These are phyloP conservation scores for Centropus bengalensis DNA, from an alignment of 2,113 vertebrate genomes.

Conservation along the genomic window DNA sequence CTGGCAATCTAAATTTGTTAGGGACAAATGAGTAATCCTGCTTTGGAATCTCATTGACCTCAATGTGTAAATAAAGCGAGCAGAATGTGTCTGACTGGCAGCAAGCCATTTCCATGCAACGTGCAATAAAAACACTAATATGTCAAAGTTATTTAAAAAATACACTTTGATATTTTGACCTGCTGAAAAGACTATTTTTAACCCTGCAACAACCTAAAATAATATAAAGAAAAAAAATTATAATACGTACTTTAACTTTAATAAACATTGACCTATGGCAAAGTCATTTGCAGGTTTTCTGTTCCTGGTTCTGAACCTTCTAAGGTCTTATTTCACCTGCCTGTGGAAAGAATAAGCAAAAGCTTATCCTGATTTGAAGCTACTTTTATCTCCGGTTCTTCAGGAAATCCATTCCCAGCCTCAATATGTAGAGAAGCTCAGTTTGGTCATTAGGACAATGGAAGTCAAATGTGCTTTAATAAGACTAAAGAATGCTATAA, in stretches of 20 bases:
- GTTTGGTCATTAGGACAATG: not conserved
- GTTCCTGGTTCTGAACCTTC: not conserved
- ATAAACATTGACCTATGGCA: not conserved
- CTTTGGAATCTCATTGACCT: slow-evolving; percentile 45
- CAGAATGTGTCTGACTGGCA: slow-evolving; percentile 42
- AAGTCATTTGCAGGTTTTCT: not conserved
- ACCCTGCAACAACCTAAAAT: not conserved
- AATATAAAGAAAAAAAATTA: not conserved
- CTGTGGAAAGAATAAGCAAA: not conserved
- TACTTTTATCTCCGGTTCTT: not conserved
- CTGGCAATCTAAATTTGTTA: not conserved
- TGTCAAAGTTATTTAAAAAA: slow-evolving; percentile 5
- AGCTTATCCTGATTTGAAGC: not conserved
- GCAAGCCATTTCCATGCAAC: not conserved
- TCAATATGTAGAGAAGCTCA: not conserved
- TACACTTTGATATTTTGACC: not conserved
- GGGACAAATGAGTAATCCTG: slow-evolving; percentile 41
- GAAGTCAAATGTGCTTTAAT: not conserved
- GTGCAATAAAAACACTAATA: slow-evolving; percentile 32
- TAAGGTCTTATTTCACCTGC: not conserved
- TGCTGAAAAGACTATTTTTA: slow-evolving; percentile 1
- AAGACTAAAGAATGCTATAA: not conserved
- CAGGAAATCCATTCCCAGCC: not conserved
- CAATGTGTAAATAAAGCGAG: slow-evolving; percentile 49
- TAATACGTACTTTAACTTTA: not conserved